Percentiles rank a stretch among this genome's conserved stretches.
Evolutionary conservation across 2,113 vertebrate genomes (phyloP).

Genomic region (Poeciliopsis turrubarensis): DNA sequence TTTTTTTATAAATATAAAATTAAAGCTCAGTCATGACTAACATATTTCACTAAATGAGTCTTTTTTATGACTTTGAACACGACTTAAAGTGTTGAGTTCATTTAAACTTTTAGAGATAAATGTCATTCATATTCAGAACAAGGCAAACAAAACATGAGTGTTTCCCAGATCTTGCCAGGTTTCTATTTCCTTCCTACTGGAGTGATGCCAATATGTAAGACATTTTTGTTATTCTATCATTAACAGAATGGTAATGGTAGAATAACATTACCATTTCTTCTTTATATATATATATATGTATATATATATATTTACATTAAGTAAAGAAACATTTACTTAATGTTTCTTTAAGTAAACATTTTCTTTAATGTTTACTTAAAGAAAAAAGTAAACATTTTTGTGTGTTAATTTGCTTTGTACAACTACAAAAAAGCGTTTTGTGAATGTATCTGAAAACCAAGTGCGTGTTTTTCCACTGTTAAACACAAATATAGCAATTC

Average conservation of each 20-base stretch:
- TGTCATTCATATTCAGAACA: constrained; percentile 6
- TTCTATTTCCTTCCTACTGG: not conserved
- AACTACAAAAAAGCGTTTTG: not conserved
- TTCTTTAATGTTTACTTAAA: too few species aligned
- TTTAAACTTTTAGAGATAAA: not conserved
- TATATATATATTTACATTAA: too few species aligned
- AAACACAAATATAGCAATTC: not conserved
- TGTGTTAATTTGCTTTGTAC: not conserved
- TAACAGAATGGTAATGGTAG: too few species aligned
- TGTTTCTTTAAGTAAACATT: too few species aligned
- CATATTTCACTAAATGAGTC: not conserved
- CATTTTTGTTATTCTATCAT: not conserved
- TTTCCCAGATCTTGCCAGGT: too few species aligned
- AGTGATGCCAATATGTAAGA: not conserved
- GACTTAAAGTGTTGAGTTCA: not conserved
- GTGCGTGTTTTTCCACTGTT: not conserved
- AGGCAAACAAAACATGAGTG: not conserved
- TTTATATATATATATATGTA: too few species aligned
- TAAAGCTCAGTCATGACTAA: not conserved
- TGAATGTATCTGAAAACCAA: constrained; percentile 3
- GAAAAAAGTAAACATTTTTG: not conserved
- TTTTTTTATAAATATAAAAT: not conserved
- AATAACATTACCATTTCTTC: too few species aligned
- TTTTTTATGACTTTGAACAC: not conserved
- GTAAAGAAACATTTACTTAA: too few species aligned